These are phyloP conservation scores for Ferdinandea cuprea DNA, from an alignment of 2,888 invertebrate species.

Conservation along the genomic window DNA sequence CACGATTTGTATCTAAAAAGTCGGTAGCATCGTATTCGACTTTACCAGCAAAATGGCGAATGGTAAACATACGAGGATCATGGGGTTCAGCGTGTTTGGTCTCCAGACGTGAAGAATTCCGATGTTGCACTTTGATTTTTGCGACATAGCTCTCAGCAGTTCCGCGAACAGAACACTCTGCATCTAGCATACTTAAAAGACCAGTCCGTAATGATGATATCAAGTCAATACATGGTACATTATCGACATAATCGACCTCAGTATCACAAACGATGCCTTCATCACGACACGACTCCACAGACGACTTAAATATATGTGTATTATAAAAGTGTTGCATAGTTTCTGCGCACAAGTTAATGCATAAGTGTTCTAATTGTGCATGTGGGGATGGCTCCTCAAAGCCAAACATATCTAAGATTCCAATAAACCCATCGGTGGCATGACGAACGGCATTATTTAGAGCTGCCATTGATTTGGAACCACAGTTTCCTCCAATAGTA, in stretches of 20 bases:
- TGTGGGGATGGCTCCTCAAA: conserved; percentile 95
- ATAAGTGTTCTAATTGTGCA: conserved; percentile 95
- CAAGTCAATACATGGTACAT: conserved; percentile 96
- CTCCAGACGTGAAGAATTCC: conserved; percentile 91
- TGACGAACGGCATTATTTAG: conserved; percentile 95
- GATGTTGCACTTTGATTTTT: conserved; percentile 91
- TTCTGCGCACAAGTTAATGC: conserved; percentile 97
- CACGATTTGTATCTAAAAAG: conserved; percentile 95
- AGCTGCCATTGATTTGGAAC: conserved; percentile 95
- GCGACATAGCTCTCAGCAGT: conserved; percentile 91
- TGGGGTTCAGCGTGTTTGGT: conserved; percentile 88
- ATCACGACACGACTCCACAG: conserved; percentile 96
- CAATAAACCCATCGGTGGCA: conserved; percentile 97
- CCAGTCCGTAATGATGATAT: conserved; percentile 96
- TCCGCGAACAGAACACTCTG: conserved; percentile 93
- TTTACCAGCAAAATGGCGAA: conserved; percentile 94
- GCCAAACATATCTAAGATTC: conserved; percentile 98
- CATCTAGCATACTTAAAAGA: conserved; percentile 94
- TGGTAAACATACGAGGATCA: conserved; percentile 92
- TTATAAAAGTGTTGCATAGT: conserved; percentile 99
- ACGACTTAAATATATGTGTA: conserved; percentile 97
- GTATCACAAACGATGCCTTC: conserved; percentile 95
- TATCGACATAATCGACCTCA: conserved; percentile 96
- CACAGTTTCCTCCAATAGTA: conserved; percentile 90
- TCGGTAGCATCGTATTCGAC: conserved; percentile 95